Evolutionary conservation across 2,113 vertebrate genomes (phyloP).

Genomic region (Raja brachyura): DNA sequence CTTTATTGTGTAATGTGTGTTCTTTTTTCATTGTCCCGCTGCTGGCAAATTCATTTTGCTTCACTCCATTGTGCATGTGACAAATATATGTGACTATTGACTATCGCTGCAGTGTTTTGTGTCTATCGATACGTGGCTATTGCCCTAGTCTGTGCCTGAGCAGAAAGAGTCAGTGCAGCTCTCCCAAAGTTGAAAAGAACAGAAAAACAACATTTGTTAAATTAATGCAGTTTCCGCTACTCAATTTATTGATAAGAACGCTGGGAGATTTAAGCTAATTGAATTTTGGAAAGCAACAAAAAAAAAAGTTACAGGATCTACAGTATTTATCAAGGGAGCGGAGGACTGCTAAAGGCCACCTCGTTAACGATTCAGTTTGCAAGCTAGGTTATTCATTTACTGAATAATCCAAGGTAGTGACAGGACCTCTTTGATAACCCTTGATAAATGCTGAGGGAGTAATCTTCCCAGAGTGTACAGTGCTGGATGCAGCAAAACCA

Average conservation of each 20-base stretch:
- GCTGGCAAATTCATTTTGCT: too few species aligned
- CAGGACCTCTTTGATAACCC: too few species aligned
- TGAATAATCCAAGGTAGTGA: not conserved
- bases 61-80: too few species aligned
- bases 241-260: slow-evolving; percentile 4
- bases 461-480: not conserved
- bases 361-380: not conserved
- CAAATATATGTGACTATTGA: too few species aligned
- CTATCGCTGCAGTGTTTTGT: too few species aligned
- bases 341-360: not conserved
- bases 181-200: not conserved
- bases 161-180: not conserved
- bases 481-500: not conserved
- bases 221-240: not conserved
- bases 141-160: too few species aligned
- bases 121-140: too few species aligned
- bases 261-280: slow-evolving; percentile 2
- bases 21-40: too few species aligned
- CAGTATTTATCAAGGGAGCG: not conserved
- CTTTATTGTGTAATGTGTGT: too few species aligned
- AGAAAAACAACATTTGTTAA: not conserved
- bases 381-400: not conserved
- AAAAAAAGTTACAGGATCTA: not conserved
- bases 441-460: not conserved
- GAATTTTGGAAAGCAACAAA: not conserved